Base-by-base conservation (phyloP, 2,888 invertebrate genomes). In the Lasioglossum malachurum region DNA sequence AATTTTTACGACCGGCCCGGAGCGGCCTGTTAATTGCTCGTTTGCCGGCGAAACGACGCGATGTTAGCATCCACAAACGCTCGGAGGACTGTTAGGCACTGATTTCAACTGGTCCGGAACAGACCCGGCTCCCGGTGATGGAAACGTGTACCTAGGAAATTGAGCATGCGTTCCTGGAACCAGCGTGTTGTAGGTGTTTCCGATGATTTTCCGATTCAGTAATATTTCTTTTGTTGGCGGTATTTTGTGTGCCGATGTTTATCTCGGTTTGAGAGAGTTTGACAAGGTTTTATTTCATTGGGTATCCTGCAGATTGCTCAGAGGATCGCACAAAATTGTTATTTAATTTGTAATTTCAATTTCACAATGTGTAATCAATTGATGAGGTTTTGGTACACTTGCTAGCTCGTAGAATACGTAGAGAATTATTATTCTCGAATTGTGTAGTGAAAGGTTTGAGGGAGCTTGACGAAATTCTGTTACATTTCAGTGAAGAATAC, bases 1-100 rank as follows among this genome's bases (percentile, higher is more conserved):
- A 86, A 49, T 80, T 85, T 85, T 75, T 75, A 49, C 53, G 53
- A 67, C 31, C 78, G 16, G 23, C 23, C 5, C 16, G n/a, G 31
- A 31, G 67, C 49, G 35, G 41, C 16, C 35, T 4, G 73, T 74
- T 69, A 53, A 78, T 77, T 49, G 53, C 31, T 60, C 38, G 31
- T 69, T 57, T 31, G 23, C 74, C 74, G 53, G 74, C 35, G 71
- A 38, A 46, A 53, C 49, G 77, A 64, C 23, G 41, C 41, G 57
- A 64, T 46, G 60, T 74, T 41, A 74, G 75, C 75, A 75, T 64
- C 67, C 67, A 27, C 46, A 64, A 44, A 19, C 44, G 27, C n/a
- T 71, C 41, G 0, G 23, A 41, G 41, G 41, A n/a, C n/a, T 12
- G 41, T 41, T 41, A 14, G 71, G n/a, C 23, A n/a, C 23, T n/a